Base-by-base conservation (phyloP, 2,888 invertebrate genomes). In the Nudaria mundana region DNA sequence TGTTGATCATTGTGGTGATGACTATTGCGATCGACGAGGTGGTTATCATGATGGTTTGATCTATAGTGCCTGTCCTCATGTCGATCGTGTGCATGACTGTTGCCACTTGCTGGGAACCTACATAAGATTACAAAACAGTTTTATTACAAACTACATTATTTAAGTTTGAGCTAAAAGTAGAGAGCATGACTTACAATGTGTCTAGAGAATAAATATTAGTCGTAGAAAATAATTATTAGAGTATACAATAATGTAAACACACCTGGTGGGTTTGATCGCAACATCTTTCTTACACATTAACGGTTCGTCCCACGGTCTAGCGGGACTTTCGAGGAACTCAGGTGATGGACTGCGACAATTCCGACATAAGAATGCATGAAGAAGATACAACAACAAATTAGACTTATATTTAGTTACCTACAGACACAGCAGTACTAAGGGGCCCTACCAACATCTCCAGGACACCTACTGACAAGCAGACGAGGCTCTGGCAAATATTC, bases 301-400 rank as follows among this genome's bases (percentile, higher is more conserved):
- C 67, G 91, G 91, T 70, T 88, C 84, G 74, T 92, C 91, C 92
- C 92, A 92, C 44, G 90, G 89, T 65, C 82, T 87, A 63, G 89
- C 84, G 49, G 88, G 85, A 66, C 84, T 86, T 68, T 90, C 91
- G 61, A 90, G 83, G 76, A 86, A 90, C 56, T 90, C 90, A 7
- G 90, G 89, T 16, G 90, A 89, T 3, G 89, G 89, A 71, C 90
- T 90, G 62, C 40, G 3, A 42, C 38, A 50, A 48, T 37, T 44
- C 52, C 59, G 57, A 44, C 40, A 40, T 42, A 24, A 39, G 61
- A 37, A 61, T 58, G 61, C 63, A 52, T 55, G 55, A 52, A 53
- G 23, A 16, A 26, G 16, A 34, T 8, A 32, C 22, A 33, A 11
- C n/a, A 15, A 14, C 12, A 12, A 25, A 12, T 25, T 2, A 25